Evolutionary conservation across 2,888 invertebrate genomes (phyloP), one percentile per base, ranked within the genome.

Genomic region (Drosophila paracracens): DNA sequence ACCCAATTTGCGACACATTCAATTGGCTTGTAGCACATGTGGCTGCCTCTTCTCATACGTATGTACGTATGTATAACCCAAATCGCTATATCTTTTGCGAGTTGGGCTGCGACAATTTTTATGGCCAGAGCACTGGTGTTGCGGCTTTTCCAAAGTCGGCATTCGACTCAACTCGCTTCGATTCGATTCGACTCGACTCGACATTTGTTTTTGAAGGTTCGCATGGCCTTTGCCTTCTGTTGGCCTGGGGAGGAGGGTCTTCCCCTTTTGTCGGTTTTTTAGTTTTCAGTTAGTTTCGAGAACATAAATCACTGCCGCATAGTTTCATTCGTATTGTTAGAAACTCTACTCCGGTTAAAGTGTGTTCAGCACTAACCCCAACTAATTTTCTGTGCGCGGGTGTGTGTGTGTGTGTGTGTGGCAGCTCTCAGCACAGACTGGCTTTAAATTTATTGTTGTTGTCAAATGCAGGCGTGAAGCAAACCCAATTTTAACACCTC

Each of bases 1-100:
- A 88, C 89, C 90, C 78, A 88, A 89, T 87, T 87, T 83, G 80
- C 79, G 81, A 74, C 79, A 78, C 90, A 82, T 85, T 85, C 90
- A 78, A 87, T 88, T 78, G 83, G 58, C 59, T 74, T 72, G 75
- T 72, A 70, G 66, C 82, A 84, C 76, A 87, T 86, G 80, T 82
- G 82, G 54, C 76, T 52, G 62, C 57, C 69, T 48, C 27, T 53
- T 53, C n/a, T 52, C 27, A 33, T 13, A 59, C 46, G 4, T 48
- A 38, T 60, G 50, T 56, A 56, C 57, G 56, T 56, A 52, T 13
- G 33, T 50, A 40, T 56, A 29, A 50, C 62, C 60, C 60, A 53
- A 46, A 67, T 64, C 73, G 73, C 53, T 67, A 73, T 60, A 74
- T 74, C 80, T 70, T 72, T 58, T 73, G 58, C 52, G 43, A 57